Percentiles rank a stretch among this genome's conserved stretches.
Conservation (phyloP, 1,140 invertebrate genomes). For the Pseudachorutes palmiensis region DNA sequence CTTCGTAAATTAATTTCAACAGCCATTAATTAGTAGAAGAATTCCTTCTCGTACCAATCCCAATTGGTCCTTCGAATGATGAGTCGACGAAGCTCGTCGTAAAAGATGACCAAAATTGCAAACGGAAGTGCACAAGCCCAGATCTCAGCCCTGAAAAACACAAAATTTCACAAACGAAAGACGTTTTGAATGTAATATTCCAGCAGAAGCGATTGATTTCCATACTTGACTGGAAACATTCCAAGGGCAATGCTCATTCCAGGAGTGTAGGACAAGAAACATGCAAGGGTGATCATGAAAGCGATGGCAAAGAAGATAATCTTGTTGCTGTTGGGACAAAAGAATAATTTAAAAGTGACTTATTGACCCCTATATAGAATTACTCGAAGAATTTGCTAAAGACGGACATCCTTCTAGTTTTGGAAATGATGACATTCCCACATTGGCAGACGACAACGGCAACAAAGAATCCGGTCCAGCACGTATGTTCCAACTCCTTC, state of each 20-base stretch:
- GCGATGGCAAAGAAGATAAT: slow-evolving; percentile 52
- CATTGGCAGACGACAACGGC: slow-evolving; percentile 34
- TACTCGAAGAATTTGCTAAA: slow-evolving; percentile 33
- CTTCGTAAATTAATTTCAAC: background rate
- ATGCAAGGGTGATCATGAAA: slow-evolving; percentile 48
- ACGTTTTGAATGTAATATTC: background rate
- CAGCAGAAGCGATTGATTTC: slow-evolving; percentile 30
- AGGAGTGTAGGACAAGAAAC: slow-evolving; percentile 48
- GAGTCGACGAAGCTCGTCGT: slow-evolving; percentile 51
- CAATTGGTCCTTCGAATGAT: slow-evolving; percentile 52
- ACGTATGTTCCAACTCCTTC: slow-evolving; percentile 53
- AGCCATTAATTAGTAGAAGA: slow-evolving; percentile 49
- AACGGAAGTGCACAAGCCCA: slow-evolving; percentile 56
- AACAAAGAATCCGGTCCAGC: slow-evolving; percentile 49
- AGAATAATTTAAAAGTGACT: too few relatives aligned
- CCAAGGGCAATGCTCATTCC: slow-evolving; percentile 44
- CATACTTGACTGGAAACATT: slow-evolving; percentile 40
- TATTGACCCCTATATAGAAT: too few relatives aligned
- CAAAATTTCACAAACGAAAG: background rate
- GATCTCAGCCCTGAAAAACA: slow-evolving; percentile 49
- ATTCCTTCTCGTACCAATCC: slow-evolving; percentile 53
- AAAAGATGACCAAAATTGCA: slow-evolving; percentile 50
- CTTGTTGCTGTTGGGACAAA: slow-evolving; percentile 25
- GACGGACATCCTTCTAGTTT: slow-evolving; percentile 27
- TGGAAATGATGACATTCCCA: slow-evolving; percentile 34